Evolutionary conservation across 2,113 vertebrate species (phyloP), one percentile per base, ranked within the genome.

Genomic region (Ciconia maguari): DNA sequence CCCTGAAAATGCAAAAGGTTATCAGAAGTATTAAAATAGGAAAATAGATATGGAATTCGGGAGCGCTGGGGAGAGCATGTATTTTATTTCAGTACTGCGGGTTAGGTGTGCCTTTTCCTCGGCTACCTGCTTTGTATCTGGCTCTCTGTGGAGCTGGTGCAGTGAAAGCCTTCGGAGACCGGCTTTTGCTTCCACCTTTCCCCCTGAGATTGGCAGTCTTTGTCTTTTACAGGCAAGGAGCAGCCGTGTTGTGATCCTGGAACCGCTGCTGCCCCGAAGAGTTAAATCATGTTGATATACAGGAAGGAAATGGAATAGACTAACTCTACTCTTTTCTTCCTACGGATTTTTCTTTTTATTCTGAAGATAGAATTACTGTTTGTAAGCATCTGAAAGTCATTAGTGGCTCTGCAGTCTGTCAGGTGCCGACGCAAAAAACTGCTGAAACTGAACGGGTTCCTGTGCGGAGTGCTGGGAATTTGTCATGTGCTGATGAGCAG

Each of bases 321-420:
- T 98, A 95, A 98, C 97, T 97, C 97, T 93, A 96, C 96, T 97
- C 98, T 97, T 97, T 97, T 97, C 97, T 97, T 98, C 97, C 97
- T 98, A 97, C 95, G 96, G 97, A 96, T 97, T 98, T 98, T 97
- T 98, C 96, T 98, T 98, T 98, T 98, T 97, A 98, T 98, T 98
- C 98, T 98, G 97, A 98, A 98, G 98, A 98, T 98, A 98, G 98
- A 99, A 98, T 99, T 98, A 98, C 98, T 98, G 98, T 98, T 98
- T 98, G 98, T 98, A 98, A 99, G 98, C 99, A 99, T 99, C 98
- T 99, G 99, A 99, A 98, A 99, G 98, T 98, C 98, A 99, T 99
- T 99, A 99, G 98, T 98, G 97, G 97, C 97, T 98, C 98, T 98
- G 98, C 98, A 99, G 98, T 98, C 98, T 99, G 98, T 99, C 99